Conservation (phyloP, 1,140 invertebrate species). For the Chironomus tepperi region DNA sequence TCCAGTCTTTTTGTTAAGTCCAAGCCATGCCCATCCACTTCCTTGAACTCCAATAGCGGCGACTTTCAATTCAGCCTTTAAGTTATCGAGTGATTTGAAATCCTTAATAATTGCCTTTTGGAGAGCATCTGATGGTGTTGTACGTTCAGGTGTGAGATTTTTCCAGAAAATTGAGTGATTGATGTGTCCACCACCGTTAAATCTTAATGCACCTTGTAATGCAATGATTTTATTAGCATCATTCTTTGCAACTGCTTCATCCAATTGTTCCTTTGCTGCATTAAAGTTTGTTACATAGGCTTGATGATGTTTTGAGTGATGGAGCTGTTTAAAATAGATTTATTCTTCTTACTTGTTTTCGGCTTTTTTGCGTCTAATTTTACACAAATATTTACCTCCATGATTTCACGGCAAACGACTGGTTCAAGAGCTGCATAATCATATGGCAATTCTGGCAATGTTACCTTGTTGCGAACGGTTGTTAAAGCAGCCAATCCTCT, state of each 20-base stretch:
- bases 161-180: constrained; percentile 99
- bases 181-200: constrained; percentile 99
- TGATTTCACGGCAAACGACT: constrained; percentile 91
- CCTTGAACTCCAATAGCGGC: constrained; percentile 87
- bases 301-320: constrained; percentile 92
- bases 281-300: constrained; percentile 97
- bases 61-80: constrained; percentile 76
- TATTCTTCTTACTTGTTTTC: background rate
- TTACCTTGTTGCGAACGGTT: constrained; percentile 56
- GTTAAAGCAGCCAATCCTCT: background rate
- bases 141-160: constrained; percentile 77
- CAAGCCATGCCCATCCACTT: constrained; percentile 99
- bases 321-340: constrained; percentile 44
- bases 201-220: constrained; percentile 76
- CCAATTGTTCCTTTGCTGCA: constrained; percentile 86
- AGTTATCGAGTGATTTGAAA: constrained; percentile 79
- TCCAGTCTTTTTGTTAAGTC: constrained; percentile 70
- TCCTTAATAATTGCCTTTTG: constrained; percentile 53
- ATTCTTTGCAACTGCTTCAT: constrained; percentile 61
- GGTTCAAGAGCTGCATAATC: constrained; percentile 96
- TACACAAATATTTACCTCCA: constrained; percentile 59
- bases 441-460: constrained; percentile 88
- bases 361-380: background rate
- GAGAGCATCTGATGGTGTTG: constrained; percentile 62
- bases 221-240: constrained; percentile 71